A percentile compares a stretch with the other conserved stretches of the same genome.
These are phyloP conservation scores for Scomber japonicus DNA, from an alignment of 2,113 vertebrate genomes.

Conservation along the genomic window DNA sequence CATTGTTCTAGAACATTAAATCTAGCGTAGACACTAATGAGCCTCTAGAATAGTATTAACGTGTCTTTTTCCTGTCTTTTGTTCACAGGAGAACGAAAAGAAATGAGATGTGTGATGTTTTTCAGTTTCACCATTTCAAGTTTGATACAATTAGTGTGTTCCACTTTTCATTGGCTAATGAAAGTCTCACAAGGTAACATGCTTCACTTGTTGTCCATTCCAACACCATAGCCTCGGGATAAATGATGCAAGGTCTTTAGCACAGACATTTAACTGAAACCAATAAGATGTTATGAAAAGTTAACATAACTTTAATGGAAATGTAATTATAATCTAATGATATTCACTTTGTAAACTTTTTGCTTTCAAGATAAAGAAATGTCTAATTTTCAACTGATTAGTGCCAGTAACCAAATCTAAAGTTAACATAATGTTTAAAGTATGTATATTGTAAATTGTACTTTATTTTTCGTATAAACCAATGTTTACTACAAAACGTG, in stretches of 20 bases:
- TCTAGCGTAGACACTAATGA: too few relatives aligned
- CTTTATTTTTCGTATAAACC: slow-evolving; percentile 11
- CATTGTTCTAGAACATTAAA: too few relatives aligned
- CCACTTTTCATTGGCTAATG: background rate
- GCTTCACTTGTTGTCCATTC: background rate
- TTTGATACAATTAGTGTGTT: too few relatives aligned
- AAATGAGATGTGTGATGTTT: background rate
- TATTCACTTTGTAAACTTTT: background rate
- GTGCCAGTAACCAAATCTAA: background rate
- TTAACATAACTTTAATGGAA: background rate
- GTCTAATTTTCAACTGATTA: background rate
- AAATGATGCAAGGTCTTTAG: too few relatives aligned
- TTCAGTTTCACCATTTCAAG: background rate
- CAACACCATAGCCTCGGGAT: too few relatives aligned
- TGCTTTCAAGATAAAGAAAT: background rate
- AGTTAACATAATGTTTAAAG: background rate
- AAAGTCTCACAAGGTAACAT: background rate
- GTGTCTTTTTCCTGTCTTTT: slow-evolving; percentile 1
- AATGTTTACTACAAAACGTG: background rate
- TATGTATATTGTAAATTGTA: background rate
- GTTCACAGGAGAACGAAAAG: slow-evolving; percentile 27
- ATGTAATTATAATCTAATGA: background rate
- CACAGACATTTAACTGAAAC: too few relatives aligned
- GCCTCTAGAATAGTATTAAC: too few relatives aligned
- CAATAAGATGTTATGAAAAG: background rate